Evolutionary conservation across 1,140 invertebrate species (phyloP).

Genomic region (Reticulitermes speratus): DNA sequence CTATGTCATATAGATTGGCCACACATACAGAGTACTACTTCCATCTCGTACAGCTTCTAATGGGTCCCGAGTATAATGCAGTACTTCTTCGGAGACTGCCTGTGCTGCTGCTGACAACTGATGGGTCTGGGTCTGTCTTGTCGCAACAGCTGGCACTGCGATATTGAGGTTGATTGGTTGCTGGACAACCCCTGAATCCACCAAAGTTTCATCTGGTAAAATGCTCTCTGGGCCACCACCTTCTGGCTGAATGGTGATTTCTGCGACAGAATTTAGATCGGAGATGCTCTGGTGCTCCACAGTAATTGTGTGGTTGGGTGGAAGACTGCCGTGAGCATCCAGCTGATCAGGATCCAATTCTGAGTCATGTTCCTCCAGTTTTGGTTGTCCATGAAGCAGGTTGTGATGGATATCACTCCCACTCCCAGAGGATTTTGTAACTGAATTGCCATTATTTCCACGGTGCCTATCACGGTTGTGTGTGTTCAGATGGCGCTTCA

Average conservation of each 20-base stretch:
- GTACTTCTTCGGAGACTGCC: conserved; percentile 35
- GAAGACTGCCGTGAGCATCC: conserved; percentile 1
- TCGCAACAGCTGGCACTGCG: conserved; percentile 29
- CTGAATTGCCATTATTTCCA: conserved; percentile 15
- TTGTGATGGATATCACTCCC: conserved; percentile 25
- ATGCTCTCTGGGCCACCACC: conserved; percentile 27
- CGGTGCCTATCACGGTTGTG: conserved; percentile 57
- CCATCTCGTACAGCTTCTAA: conserved; percentile 37
- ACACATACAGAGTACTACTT: conserved; percentile 39
- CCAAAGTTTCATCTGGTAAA: conserved; percentile 32
- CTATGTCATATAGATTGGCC: conserved; percentile 39
- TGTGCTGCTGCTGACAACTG: conserved; percentile 26
- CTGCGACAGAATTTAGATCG: conserved; percentile 26
- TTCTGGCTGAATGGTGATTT: conserved; percentile 31
- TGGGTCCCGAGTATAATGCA: conserved; percentile 36
- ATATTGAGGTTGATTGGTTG: conserved; percentile 37
- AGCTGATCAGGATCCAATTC: conserved; percentile 24
- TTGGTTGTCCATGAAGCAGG: neutral
- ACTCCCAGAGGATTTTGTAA: neutral
- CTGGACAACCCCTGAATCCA: neutral
- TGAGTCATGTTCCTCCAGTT: conserved; percentile 18
- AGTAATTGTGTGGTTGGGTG: neutral
- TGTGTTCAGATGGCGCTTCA: conserved; percentile 83
- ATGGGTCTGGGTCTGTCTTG: conserved; percentile 24
- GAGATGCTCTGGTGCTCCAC: conserved; percentile 23